These are phyloP conservation scores for Penaeus japonicus DNA, from an alignment of 1,140 invertebrate genomes.

Conservation along the genomic window DNA sequence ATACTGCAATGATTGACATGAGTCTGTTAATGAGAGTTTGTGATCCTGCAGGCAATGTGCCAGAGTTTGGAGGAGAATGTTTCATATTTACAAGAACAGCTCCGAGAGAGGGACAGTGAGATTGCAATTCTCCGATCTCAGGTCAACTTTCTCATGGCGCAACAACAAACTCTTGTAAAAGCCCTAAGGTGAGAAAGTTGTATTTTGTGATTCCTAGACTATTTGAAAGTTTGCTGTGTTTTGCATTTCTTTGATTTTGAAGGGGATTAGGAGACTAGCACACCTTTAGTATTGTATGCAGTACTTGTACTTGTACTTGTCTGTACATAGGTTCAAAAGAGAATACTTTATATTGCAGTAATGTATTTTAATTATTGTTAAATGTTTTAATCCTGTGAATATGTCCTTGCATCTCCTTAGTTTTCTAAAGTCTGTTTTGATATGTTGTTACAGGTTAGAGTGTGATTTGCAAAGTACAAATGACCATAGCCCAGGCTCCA, in stretches of 20 bases:
- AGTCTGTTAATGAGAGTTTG: neutral
- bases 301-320: too few relatives aligned
- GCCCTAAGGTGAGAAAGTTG: slow-evolving; percentile 22
- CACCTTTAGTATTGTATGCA: too few relatives aligned
- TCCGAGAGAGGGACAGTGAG: slow-evolving; percentile 36
- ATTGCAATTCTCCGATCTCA: slow-evolving; percentile 34
- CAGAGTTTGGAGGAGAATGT: slow-evolving; percentile 35
- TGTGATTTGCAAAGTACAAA: neutral
- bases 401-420: neutral
- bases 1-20: neutral
- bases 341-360: too few relatives aligned
- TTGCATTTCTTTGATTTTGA: too few relatives aligned
- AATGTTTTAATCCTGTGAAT: neutral
- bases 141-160: slow-evolving; percentile 36
- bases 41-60: slow-evolving; percentile 23
- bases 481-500: neutral
- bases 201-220: neutral
- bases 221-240: neutral
- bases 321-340: too few relatives aligned
- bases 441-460: neutral
- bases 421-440: neutral
- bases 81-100: slow-evolving; percentile 22
- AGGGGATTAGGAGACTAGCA: too few relatives aligned
- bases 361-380: neutral
- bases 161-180: slow-evolving; percentile 45